These are phyloP conservation scores for Eupithecia subumbrata DNA, from an alignment of 2,888 invertebrate species.

Conservation along the genomic window DNA sequence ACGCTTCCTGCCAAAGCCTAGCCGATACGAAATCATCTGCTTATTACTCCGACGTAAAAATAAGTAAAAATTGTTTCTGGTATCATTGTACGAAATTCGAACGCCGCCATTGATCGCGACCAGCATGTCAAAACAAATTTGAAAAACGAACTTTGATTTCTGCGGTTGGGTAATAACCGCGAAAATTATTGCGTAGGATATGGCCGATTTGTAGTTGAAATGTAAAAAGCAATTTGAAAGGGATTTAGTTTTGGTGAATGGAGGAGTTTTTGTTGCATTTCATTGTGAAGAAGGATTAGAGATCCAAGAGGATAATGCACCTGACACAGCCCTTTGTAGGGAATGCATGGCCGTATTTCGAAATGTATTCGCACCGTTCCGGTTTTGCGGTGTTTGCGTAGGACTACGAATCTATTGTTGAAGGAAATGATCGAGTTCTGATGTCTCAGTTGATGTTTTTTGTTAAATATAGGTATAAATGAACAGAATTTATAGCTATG, in stretches of 20 bases:
- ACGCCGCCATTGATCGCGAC: constrained; percentile 60
- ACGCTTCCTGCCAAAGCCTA: constrained; percentile 71
- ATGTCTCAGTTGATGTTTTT: background rate
- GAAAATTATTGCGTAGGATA: constrained; percentile 63
- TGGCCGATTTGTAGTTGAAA: constrained; percentile 60
- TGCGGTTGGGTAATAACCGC: constrained; percentile 72
- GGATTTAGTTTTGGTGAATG: constrained; percentile 77
- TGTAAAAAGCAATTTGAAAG: constrained; percentile 61
- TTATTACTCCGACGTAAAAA: constrained; percentile 55
- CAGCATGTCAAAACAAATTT: constrained; percentile 77
- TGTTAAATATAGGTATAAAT: background rate
- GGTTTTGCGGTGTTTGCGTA: constrained; percentile 69
- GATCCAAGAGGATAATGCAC: constrained; percentile 77
- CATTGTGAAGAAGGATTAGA: constrained; percentile 71
- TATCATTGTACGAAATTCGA: constrained; percentile 68
- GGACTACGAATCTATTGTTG: constrained; percentile 44
- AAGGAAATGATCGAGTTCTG: constrained; percentile 10
- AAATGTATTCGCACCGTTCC: constrained; percentile 48
- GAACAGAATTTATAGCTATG: too few species aligned
- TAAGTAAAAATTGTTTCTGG: constrained; percentile 71
- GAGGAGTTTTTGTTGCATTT: constrained; percentile 61
- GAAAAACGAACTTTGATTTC: constrained; percentile 56
- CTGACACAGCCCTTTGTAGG: constrained; percentile 69
- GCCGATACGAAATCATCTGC: constrained; percentile 69
- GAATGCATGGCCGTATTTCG: constrained; percentile 63